phyloP scores from a whole-genome alignment of 2,113 vertebrate genomes.

The Nothocercus julius region DNA sequence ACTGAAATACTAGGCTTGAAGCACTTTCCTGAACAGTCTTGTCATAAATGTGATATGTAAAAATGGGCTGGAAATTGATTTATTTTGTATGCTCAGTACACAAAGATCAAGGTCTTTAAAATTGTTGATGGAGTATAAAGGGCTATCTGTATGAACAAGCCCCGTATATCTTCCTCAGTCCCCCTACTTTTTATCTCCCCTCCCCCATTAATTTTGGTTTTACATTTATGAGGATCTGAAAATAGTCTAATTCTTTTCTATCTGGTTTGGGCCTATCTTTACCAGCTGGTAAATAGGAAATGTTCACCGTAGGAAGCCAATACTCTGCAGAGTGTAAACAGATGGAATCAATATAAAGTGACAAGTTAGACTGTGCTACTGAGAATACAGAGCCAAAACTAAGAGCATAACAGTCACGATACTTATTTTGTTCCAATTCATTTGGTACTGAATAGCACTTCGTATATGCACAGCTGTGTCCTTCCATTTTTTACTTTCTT shows the following conservation, averaged over 20 bases:
- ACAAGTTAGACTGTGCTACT: slow-evolving; percentile 81
- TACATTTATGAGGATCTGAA: slow-evolving; percentile 78
- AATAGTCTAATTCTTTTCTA: slow-evolving; percentile 82
- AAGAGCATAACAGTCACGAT: slow-evolving; percentile 75
- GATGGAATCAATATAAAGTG: slow-evolving; percentile 87
- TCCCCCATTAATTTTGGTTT: slow-evolving; percentile 62
- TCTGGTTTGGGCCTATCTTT: slow-evolving; percentile 82
- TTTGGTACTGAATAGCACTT: slow-evolving; percentile 83
- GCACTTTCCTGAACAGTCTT: neutral
- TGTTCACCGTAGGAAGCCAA: slow-evolving; percentile 83
- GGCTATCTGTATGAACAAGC: neutral
- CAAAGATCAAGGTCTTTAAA: slow-evolving; percentile 1
- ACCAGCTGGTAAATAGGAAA: slow-evolving; percentile 90
- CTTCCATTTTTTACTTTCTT: slow-evolving; percentile 70
- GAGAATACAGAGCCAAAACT: slow-evolving; percentile 80
- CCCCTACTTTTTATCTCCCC: neutral
- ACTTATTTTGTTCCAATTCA: slow-evolving; percentile 82
- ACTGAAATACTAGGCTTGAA: neutral
- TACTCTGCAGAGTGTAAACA: slow-evolving; percentile 85
- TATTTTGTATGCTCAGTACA: neutral
- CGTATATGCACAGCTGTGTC: slow-evolving; percentile 84
- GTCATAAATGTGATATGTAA: neutral
- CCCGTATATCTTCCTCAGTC: neutral
- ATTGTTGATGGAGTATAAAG: neutral
- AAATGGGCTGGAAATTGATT: neutral